Conservation (phyloP, 2,888 invertebrate genomes). For the Glaucopsyche alexis region DNA sequence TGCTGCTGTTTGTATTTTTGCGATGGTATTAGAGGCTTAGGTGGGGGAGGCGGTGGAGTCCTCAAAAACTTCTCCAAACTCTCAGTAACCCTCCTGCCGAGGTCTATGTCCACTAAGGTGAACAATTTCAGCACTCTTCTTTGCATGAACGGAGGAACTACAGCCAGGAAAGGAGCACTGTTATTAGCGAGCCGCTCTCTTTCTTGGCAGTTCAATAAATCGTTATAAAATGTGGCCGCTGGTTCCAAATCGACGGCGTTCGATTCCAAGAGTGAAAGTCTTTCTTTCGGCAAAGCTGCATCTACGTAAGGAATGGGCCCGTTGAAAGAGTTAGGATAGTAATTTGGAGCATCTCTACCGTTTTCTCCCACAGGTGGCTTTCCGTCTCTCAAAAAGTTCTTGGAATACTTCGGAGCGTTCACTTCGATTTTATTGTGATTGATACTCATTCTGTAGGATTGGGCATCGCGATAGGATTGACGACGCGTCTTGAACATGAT, state of each 20-base stretch:
- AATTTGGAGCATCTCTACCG: conserved; percentile 93
- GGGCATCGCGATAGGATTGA: conserved; percentile 54
- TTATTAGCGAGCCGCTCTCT: conserved; percentile 42
- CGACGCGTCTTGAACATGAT: conserved; percentile 52
- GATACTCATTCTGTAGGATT: conserved; percentile 56
- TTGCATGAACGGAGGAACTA: conserved; percentile 79
- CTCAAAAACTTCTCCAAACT: conserved; percentile 30
- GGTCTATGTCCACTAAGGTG: conserved; percentile 85
- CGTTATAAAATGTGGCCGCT: conserved; percentile 85
- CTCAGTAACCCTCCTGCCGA: conserved; percentile 74
- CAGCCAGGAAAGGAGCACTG: conserved; percentile 36
- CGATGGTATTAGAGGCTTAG: conserved; percentile 27
- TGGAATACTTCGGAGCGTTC: conserved; percentile 54
- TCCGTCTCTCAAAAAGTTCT: conserved; percentile 67
- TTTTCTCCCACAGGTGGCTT: conserved; percentile 85
- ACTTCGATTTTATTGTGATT: conserved; percentile 57
- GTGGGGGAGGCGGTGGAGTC: conserved; percentile 30
- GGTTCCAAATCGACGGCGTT: conserved; percentile 73
- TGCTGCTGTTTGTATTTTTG: neutral
- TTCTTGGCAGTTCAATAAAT: conserved; percentile 43
- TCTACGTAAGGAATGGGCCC: conserved; percentile 86
- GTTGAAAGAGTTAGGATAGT: conserved; percentile 95
- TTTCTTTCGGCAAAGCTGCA: conserved; percentile 47
- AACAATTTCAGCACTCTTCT: conserved; percentile 88
- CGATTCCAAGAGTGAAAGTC: conserved; percentile 46